Percentiles rank a stretch among this genome's conserved stretches.
phyloP scores from a whole-genome alignment of 2,113 vertebrate genomes.

The Corythoichthys haematopterus region DNA sequence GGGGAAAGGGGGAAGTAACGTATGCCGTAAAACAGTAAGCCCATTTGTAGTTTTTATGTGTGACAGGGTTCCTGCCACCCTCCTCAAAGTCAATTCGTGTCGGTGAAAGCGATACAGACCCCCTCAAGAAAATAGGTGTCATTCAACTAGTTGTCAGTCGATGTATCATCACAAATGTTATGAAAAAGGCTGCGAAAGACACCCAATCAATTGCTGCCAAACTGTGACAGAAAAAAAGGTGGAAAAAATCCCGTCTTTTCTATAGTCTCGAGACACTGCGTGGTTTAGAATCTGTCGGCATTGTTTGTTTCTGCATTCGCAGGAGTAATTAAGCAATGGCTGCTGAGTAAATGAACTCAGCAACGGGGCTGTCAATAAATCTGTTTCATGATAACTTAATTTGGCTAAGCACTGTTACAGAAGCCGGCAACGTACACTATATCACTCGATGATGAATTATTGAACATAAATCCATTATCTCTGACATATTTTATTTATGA shows the following conservation, averaged over 20 bases:
- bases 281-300: slow-evolving; percentile 52
- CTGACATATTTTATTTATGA: slow-evolving; percentile 75
- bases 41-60: too few relatives aligned
- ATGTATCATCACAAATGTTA: too few relatives aligned
- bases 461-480: slow-evolving; percentile 77
- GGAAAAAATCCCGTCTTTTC: slow-evolving; percentile 42
- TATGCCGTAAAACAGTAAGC: too few relatives aligned
- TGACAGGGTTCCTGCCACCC: too few relatives aligned
- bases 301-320: slow-evolving; percentile 59
- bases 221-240: slow-evolving; percentile 6
- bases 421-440: slow-evolving; percentile 66
- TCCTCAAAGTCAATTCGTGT: too few relatives aligned
- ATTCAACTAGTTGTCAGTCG: too few relatives aligned
- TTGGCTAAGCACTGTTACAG: slow-evolving; percentile 71
- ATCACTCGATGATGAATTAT: slow-evolving; percentile 74
- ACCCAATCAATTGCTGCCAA: background rate
- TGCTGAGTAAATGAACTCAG: slow-evolving; percentile 61
- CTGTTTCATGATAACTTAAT: slow-evolving; percentile 72
- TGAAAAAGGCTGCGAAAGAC: too few relatives aligned
- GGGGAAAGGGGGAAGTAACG: too few relatives aligned
- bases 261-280: background rate
- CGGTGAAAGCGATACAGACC: too few relatives aligned
- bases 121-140: too few relatives aligned
- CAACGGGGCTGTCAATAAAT: slow-evolving; percentile 63
- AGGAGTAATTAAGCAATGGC: slow-evolving; percentile 62